Conservation (phyloP, 2,797 vertebrate species). For the Xiphorhynchus erythropygius region DNA sequence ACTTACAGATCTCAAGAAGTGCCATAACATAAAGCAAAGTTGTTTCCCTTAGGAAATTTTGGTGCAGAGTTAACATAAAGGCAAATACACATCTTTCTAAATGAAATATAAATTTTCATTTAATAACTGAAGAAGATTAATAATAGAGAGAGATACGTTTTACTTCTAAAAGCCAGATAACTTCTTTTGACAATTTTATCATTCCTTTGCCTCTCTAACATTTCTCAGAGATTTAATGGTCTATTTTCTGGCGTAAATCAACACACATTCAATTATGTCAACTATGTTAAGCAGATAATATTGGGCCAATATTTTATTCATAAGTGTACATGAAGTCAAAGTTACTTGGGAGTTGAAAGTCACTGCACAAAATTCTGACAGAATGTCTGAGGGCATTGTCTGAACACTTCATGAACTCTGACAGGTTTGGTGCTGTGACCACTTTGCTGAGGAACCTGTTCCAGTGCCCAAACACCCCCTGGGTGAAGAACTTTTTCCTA, state of each 20-base stretch:
- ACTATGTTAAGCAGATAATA: neutral
- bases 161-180: neutral
- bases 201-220: neutral
- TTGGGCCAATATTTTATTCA: neutral
- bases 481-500: neutral
- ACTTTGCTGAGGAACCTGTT: neutral
- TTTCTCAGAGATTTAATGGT: neutral
- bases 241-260: neutral
- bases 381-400: too few relatives aligned
- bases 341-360: neutral
- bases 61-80: neutral
- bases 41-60: neutral
- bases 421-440: too few relatives aligned
- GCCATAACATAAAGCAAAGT: neutral
- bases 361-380: neutral
- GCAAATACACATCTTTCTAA: neutral
- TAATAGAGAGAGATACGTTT: neutral
- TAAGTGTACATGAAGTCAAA: neutral
- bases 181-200: neutral
- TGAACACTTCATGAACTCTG: neutral
- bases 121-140: neutral
- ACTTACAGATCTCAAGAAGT: neutral
- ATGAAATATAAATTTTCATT: neutral
- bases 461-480: fast-evolving
- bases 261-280: neutral